A percentile compares a stretch with the other conserved stretches of the same genome.
Conservation (phyloP, 2,888 invertebrate genomes). For the Gortyna flavago region DNA sequence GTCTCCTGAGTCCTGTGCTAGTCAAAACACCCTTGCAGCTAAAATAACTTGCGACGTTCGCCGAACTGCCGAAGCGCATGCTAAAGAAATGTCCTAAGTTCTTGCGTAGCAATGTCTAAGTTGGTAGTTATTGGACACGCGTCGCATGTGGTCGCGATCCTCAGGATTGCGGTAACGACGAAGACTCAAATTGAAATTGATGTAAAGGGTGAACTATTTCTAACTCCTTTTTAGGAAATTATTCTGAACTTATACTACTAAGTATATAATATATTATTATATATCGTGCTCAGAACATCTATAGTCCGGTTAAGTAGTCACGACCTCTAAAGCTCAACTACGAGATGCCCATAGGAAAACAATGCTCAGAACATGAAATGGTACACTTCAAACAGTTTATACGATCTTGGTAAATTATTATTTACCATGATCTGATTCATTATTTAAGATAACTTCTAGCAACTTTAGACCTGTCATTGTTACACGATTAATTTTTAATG, state of each 20-base stretch:
- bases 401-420: not conserved
- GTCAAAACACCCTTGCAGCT: too few species aligned
- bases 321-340: too few species aligned
- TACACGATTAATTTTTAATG: not conserved
- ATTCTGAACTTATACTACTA: not conserved
- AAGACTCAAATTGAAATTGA: not conserved
- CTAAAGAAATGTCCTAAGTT: not conserved
- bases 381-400: not conserved
- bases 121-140: not conserved
- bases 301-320: too few species aligned
- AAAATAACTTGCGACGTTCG: too few species aligned
- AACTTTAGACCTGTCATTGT: not conserved
- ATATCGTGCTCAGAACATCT: too few species aligned
- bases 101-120: not conserved
- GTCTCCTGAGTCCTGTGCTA: too few species aligned
- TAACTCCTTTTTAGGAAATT: not conserved
- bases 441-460: not conserved
- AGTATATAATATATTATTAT: too few species aligned
- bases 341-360: too few species aligned
- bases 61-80: not conserved
- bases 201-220: not conserved
- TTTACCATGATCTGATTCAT: not conserved
- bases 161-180: not conserved
- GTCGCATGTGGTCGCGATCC: not conserved
- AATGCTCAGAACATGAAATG: not conserved